Evolutionary conservation across 2,113 vertebrate species (phyloP).

Genomic region (Paratilapia polleni): DNA sequence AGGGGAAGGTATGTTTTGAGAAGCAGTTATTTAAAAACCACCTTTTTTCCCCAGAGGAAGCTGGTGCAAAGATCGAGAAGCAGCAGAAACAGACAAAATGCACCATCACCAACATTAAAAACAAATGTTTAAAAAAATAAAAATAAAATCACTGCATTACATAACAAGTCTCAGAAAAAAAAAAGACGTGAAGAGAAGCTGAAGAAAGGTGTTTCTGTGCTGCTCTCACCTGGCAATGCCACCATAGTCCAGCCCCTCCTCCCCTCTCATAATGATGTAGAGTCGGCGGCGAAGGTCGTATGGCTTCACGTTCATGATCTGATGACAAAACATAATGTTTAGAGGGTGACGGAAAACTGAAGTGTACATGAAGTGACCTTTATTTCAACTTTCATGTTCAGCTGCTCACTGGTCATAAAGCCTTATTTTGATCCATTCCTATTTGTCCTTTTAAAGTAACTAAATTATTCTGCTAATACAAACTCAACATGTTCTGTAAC

Average conservation of each 20-base stretch:
- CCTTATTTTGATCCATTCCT: background rate
- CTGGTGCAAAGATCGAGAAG: background rate
- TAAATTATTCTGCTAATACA: background rate
- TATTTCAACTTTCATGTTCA: too few species aligned
- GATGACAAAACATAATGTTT: background rate
- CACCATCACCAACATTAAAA: slow-evolving; percentile 2
- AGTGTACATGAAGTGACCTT: background rate
- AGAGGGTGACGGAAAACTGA: background rate
- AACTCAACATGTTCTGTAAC: background rate
- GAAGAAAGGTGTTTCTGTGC: background rate
- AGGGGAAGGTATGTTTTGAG: background rate
- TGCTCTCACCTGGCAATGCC: slow-evolving; percentile 93
- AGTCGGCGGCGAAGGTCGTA: slow-evolving; percentile 94
- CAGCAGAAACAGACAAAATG: background rate
- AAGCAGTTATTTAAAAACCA: background rate
- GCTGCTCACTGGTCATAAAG: too few species aligned
- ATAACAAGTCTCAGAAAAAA: background rate
- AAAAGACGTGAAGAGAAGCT: too few species aligned
- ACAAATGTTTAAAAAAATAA: background rate
- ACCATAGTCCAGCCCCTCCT: slow-evolving; percentile 96
- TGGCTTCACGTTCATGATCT: slow-evolving; percentile 99
- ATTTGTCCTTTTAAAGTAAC: background rate
- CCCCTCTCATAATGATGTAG: slow-evolving; percentile 98
- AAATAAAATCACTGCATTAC: background rate
- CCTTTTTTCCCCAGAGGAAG: background rate